A percentile compares a stretch with the other conserved stretches of the same genome.
phyloP scores from a whole-genome alignment of 2,888 invertebrate genomes.

The Oegoconia quadripuncta region DNA sequence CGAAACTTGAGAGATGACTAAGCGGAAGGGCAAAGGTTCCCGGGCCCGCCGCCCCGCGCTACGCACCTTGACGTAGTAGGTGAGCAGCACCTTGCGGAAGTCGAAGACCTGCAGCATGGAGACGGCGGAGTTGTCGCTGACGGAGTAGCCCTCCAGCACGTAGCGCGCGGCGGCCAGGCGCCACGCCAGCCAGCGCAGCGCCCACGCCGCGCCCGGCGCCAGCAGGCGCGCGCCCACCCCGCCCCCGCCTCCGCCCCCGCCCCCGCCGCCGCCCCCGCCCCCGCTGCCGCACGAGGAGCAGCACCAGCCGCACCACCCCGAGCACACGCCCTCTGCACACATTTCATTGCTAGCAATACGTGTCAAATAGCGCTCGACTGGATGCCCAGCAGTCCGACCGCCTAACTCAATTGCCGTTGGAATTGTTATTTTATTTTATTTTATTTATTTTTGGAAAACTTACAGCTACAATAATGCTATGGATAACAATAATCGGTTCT shows the following conservation, averaged over 20 bases:
- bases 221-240: constrained; percentile 91
- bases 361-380: no score
- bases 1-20: no score
- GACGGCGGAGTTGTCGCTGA: constrained; percentile 97
- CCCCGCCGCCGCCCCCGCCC: constrained; percentile 20
- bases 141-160: constrained; percentile 98
- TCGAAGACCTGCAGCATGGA: constrained; percentile 99
- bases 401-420: no score
- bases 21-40: no score
- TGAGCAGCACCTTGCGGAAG: constrained; percentile 96
- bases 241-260: constrained; percentile 25
- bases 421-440: no score
- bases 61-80: constrained; percentile 97
- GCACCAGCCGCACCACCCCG: constrained; percentile 33
- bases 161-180: constrained; percentile 98
- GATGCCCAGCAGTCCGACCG: no score
- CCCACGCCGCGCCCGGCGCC: constrained; percentile 98
- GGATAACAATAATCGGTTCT: no score
- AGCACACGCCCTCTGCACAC: constrained; percentile 17
- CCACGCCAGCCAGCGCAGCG: constrained; percentile 98
- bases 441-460: no score
- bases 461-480: no score
- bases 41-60: no score
- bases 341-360: no score
- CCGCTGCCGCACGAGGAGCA: constrained; percentile 18